Evolutionary conservation across 2,113 vertebrate genomes (phyloP), one percentile per base, ranked within the genome.

Genomic region (Perccottus glenii): DNA sequence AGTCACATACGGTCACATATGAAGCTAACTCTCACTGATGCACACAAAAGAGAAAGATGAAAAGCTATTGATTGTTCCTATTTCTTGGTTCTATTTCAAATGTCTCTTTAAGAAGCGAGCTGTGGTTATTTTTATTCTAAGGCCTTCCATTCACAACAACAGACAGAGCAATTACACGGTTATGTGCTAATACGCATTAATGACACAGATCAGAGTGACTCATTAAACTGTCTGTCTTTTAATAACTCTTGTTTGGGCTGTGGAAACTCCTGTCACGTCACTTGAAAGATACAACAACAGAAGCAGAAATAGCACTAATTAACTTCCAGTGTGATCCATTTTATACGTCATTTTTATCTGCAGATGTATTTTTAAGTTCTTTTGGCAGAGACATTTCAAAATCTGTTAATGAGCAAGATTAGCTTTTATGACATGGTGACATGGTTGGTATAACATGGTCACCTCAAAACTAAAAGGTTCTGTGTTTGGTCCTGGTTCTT

Each of bases 1-100:
- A 76, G 55, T 75, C 72, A 52, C 27, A 79, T 46, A 55, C 80
- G 60, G n/a, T n/a, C n/a, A n/a, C n/a, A n/a, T n/a, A n/a, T n/a
- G n/a, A n/a, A n/a, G n/a, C n/a, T n/a, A n/a, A n/a, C n/a, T n/a
- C n/a, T n/a, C n/a, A n/a, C n/a, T n/a, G n/a, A n/a, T n/a, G n/a
- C n/a, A 82, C 78, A 74, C 67, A 80, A 51, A 59, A n/a, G 33
- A 67, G 72, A 49, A 14, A 40, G 60, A 79, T 48, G 27, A 53
- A 61, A 68, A 62, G 44, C 36, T 14, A 60, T 38, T 33, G 35
- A 49, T 38, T 32, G 43, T 11, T 57, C 44, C 70, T 76, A 15
- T 53, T 55, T 63, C 44, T 60, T 46, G 36, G 38, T 42, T 4
- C 1, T 60, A 45, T 77, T 65, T 43, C 70, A 61, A 53, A n/a